Conservation (phyloP, 2,888 invertebrate species). For the Tuberolachnus salignus region DNA sequence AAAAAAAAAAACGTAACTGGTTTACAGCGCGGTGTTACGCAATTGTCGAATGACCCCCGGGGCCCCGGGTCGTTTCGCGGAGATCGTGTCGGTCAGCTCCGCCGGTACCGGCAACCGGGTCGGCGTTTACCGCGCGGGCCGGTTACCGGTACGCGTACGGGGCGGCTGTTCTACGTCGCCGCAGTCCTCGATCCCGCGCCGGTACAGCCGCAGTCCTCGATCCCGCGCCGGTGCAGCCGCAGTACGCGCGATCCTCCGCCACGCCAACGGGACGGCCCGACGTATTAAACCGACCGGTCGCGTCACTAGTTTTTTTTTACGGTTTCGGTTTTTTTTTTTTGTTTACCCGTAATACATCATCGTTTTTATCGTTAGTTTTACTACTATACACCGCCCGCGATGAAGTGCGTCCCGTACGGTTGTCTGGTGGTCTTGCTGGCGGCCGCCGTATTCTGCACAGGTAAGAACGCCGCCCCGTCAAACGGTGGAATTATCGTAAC, state of each 20-base stretch:
- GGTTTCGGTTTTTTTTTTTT: too few species aligned
- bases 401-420: background rate
- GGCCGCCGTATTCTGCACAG: background rate
- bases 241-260: constrained; percentile 21
- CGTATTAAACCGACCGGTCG: background rate
- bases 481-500: too few species aligned
- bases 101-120: too few species aligned
- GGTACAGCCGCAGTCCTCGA: background rate
- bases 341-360: too few species aligned
- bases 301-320: too few species aligned
- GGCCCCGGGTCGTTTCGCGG: background rate
- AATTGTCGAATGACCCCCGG: background rate
- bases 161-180: background rate
- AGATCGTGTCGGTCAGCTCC: constrained; percentile 20
- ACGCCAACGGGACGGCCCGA: background rate
- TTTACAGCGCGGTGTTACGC: constrained; percentile 18
- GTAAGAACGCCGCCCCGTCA: background rate
- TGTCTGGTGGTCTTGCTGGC: background rate
- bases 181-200: background rate
- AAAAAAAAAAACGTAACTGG: constrained; percentile 37
- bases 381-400: background rate
- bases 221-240: background rate
- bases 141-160: constrained; percentile 1
- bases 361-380: too few species aligned
- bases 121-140: constrained; percentile 14